phyloP scores from a whole-genome alignment of 2,888 invertebrate species.

The Herminia tarsipennalis region DNA sequence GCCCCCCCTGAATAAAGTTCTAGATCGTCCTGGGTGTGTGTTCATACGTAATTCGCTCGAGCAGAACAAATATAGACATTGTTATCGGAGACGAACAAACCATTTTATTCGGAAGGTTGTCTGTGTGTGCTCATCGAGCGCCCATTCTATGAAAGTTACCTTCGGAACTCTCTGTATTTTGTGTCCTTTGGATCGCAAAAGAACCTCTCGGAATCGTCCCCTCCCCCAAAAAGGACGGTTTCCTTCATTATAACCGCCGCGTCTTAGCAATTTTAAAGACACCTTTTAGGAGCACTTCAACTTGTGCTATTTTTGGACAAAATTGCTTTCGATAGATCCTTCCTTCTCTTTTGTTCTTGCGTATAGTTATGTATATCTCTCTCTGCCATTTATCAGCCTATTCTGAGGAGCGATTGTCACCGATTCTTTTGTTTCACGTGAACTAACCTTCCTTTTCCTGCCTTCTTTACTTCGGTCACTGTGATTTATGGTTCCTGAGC shows the following conservation, averaged over 20 bases:
- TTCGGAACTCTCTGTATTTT: too few relatives aligned
- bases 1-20: too few relatives aligned
- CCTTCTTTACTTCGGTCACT: constrained; percentile 45
- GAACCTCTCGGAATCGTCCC: constrained; percentile 38
- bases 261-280: constrained; percentile 69
- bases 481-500: constrained; percentile 62
- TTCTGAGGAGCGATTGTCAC: constrained; percentile 44
- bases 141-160: too few relatives aligned
- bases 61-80: too few relatives aligned
- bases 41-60: too few relatives aligned
- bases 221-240: constrained; percentile 51
- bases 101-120: too few relatives aligned
- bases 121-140: too few relatives aligned
- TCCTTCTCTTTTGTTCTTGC: constrained; percentile 44
- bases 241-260: constrained; percentile 62
- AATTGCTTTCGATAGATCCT: constrained; percentile 56
- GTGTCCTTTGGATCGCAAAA: constrained; percentile 40
- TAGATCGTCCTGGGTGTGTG: too few relatives aligned
- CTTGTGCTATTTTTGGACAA: constrained; percentile 58
- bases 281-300: constrained; percentile 66
- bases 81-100: too few relatives aligned
- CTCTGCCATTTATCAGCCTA: constrained; percentile 57
- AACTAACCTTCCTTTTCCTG: constrained; percentile 52
- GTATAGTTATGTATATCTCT: constrained; percentile 42
- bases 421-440: constrained; percentile 61